Evolutionary conservation across 2,113 vertebrate genomes (phyloP).

Genomic region (Thermophis baileyi): DNA sequence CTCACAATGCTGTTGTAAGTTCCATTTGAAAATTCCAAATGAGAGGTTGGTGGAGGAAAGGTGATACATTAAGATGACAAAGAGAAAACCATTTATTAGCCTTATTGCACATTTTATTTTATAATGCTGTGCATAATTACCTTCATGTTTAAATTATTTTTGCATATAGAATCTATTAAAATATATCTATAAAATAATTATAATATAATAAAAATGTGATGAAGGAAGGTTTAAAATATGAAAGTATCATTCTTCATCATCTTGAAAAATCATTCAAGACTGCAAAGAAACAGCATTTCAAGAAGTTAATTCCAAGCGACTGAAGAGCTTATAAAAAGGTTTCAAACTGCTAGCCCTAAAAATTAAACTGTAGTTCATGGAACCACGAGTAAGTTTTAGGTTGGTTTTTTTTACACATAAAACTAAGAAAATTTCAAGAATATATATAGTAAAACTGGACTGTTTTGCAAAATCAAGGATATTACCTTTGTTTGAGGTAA

Average conservation of each 20-base stretch:
- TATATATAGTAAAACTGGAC: not conserved
- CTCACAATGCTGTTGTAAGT: not conserved
- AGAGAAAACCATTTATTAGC: not conserved
- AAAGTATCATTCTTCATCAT: conserved; percentile 1
- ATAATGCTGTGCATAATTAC: not conserved
- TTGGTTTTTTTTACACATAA: not conserved
- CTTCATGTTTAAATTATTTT: conserved; percentile 16
- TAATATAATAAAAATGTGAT: conserved; percentile 11
- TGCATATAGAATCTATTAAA: not conserved
- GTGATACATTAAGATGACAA: not conserved
- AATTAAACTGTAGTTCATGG: not conserved
- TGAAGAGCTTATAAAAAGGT: conserved; percentile 6
- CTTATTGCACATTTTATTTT: not conserved
- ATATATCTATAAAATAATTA: not conserved
- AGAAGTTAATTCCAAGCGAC: conserved; percentile 3
- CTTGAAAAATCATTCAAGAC: conserved; percentile 44
- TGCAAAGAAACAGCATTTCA: conserved; percentile 41
- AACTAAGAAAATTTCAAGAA: not conserved
- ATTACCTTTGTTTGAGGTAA: not conserved
- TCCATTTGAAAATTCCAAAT: not conserved
- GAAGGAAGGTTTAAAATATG: conserved; percentile 25
- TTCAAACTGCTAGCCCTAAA: not conserved
- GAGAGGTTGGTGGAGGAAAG: not conserved
- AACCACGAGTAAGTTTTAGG: not conserved
- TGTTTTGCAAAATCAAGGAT: conserved; percentile 2